Base-by-base conservation (phyloP, 2,797 vertebrate genomes). In the Adelosebastes latens region DNA sequence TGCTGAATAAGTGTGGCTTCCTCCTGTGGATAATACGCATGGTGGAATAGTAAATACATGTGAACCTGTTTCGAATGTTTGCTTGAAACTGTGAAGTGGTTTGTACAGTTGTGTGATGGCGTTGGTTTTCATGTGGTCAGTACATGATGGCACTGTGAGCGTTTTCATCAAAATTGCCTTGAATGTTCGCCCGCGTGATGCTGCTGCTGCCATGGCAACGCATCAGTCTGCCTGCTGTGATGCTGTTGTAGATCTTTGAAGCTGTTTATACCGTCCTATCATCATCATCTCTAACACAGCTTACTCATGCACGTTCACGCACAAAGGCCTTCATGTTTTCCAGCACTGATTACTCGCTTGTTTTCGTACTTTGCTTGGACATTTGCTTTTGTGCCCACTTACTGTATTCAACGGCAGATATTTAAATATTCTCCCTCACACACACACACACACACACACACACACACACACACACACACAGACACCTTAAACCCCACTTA, bases 171-270 rank as follows among this genome's bases (percentile, higher is more conserved):
- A 58, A 55, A 6, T 63, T 42, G 55, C 68, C 64, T 55, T 61
- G 29, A 75, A 60, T 31, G 29, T 62, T 71, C 1, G 6, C 27
- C 65, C 32, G 84, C 61, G 58, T 62, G 29, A 61, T 73, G 11
- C 61, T 68, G 80, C 63, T 87, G 86, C 58, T 87, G 82, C 79
- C 75, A 89, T 90, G 72, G 84, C 34, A 87, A 89, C 73, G 0
- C 52, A 69, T 75, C 64, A 24, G 71, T 24, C 49, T 18, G 34
- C 72, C 72, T 75, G 76, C 72, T 84, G 62, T 24, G 77, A 10
- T 34, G 36, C 36, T 64, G 66, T 62, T 27, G 58, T 39, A 2
- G 56, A 31, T 71, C 65, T 58, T 46, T 29, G 29, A 66, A 56
- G 32, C 66, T 53, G 72, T 79, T 79, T 53, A 46, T 74, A 14